Evolutionary conservation across 2,888 invertebrate species (phyloP).

Genomic region (Lithosia quadra): DNA sequence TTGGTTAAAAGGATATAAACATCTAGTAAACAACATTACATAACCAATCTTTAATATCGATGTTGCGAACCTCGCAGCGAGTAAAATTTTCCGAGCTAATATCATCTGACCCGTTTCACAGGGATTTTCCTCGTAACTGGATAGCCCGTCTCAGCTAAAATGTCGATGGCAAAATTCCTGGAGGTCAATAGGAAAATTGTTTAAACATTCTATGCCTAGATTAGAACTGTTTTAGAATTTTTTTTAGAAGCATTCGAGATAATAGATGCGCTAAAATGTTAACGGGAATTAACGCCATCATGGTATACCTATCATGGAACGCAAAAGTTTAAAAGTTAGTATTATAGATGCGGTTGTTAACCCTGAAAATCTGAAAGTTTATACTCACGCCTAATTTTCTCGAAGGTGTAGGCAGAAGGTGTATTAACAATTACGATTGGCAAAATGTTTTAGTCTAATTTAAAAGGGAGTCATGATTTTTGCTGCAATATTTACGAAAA

Average conservation of each 20-base stretch:
- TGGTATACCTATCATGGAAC: no score
- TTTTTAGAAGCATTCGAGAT: background rate
- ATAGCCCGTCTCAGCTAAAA: conserved; percentile 1
- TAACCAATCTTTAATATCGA: background rate
- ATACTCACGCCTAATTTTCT: background rate
- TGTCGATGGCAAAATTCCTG: conserved; percentile 3
- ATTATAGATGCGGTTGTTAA: background rate
- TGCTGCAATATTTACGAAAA: no score
- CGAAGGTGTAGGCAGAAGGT: background rate
- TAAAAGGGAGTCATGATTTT: no score
- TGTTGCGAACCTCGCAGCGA: background rate
- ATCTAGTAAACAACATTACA: background rate
- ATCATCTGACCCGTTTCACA: background rate
- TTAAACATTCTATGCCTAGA: background rate
- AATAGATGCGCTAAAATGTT: no score
- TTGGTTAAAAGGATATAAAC: background rate
- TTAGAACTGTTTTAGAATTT: background rate
- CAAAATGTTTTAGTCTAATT: no score
- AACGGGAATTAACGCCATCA: no score
- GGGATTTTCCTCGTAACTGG: conserved; percentile 10
- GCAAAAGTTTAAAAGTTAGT: no score
- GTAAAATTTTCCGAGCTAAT: conserved; percentile 7
- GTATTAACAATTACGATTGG: background rate
- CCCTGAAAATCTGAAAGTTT: background rate
- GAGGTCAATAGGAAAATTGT: background rate